Percentiles rank a stretch among this genome's conserved stretches.
Conservation (phyloP, 1,140 invertebrate species). For the Holotrichia oblita region DNA sequence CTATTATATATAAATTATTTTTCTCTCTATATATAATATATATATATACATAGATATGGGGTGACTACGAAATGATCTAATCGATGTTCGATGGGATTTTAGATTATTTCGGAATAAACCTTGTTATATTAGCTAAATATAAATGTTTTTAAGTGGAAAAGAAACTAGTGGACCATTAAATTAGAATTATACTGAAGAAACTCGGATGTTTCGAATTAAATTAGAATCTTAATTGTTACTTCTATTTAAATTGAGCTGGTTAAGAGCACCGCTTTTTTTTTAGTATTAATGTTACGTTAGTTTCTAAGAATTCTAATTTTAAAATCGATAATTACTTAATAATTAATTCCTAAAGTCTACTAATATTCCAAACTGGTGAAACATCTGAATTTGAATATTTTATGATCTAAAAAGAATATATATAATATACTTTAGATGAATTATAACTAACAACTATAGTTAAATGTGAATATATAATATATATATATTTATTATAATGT, state of each 20-base stretch:
- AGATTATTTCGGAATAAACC: no score
- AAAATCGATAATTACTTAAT: no score
- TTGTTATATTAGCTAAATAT: no score
- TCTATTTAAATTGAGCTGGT: not conserved
- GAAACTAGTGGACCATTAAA: not conserved
- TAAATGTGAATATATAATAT: no score
- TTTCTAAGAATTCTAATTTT: not conserved
- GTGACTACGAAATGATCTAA: not conserved
- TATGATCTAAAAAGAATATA: not conserved
- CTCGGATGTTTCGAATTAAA: not conserved
- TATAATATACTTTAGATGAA: not conserved
- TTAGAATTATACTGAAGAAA: no score
- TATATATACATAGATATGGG: no score
- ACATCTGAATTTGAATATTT: not conserved
- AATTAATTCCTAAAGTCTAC: no score
- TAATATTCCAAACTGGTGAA: not conserved
- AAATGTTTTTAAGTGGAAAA: not conserved
- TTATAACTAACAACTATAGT: not conserved
- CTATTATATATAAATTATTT: not conserved
- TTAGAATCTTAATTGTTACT: not conserved
- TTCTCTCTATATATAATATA: no score
- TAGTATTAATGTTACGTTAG: not conserved
- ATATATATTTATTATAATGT: conserved; percentile 8
- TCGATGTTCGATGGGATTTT: no score
- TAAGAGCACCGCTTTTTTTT: not conserved